A percentile compares a stretch with the other conserved stretches of the same genome.
These are phyloP conservation scores for Agapostemon virescens DNA, from an alignment of 2,888 invertebrate genomes.

Conservation along the genomic window DNA sequence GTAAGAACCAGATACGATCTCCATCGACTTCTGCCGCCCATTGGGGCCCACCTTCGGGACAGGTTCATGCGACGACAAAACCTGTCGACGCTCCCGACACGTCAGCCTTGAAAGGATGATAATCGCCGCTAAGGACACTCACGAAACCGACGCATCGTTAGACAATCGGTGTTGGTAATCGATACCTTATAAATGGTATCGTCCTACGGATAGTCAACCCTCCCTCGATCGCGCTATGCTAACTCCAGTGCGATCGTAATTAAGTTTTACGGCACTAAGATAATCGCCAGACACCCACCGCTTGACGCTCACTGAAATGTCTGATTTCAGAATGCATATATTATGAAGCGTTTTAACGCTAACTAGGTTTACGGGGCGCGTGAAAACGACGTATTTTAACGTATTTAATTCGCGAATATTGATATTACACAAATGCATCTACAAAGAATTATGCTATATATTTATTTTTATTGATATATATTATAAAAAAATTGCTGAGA, in stretches of 20 bases:
- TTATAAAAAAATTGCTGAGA: too few relatives aligned
- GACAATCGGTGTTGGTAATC: conserved; percentile 34
- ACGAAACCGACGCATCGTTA: conserved; percentile 57
- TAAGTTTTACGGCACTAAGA: conserved; percentile 24
- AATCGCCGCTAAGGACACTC: conserved; percentile 60
- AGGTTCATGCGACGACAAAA: conserved; percentile 61
- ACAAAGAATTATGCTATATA: too few relatives aligned
- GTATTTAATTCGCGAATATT: too few relatives aligned
- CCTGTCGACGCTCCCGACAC: conserved; percentile 59
- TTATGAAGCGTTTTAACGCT: too few relatives aligned
- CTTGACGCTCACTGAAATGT: too few relatives aligned
- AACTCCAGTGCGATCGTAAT: conserved; percentile 31
- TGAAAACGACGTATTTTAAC: too few relatives aligned
- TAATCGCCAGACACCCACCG: neutral
- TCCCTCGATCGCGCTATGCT: neutral
- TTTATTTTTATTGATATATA: too few relatives aligned
- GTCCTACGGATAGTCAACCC: neutral
- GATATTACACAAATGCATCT: too few relatives aligned
- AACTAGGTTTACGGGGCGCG: too few relatives aligned
- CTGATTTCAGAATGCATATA: too few relatives aligned
- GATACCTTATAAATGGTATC: conserved; percentile 41
- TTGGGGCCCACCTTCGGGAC: conserved; percentile 60
- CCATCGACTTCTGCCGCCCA: conserved; percentile 62
- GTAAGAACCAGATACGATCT: conserved; percentile 72
- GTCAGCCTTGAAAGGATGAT: conserved; percentile 63